Percentiles rank a stretch among this genome's conserved stretches.
phyloP scores from a whole-genome alignment of 1,140 invertebrate genomes.

The Tribolium castaneum region DNA sequence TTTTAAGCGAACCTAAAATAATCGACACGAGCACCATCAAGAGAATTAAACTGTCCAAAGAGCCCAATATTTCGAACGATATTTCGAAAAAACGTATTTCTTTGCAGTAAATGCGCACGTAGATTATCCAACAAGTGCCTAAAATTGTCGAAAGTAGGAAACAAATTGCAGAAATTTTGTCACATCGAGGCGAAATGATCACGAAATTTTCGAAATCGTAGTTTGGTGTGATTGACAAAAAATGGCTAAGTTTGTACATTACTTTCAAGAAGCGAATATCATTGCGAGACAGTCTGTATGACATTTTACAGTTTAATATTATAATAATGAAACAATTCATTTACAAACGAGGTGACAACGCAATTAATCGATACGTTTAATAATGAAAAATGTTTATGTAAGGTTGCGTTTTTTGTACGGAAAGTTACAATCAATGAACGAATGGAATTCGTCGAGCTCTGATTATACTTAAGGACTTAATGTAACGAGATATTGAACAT shows the following conservation, averaged over 20 bases:
- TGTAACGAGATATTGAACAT: background rate
- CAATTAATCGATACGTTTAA: background rate
- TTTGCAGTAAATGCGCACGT: background rate
- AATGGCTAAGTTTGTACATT: constrained; percentile 15
- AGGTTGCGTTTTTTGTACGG: background rate
- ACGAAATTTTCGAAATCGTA: constrained; percentile 3
- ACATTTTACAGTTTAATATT: background rate
- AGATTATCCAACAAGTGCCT: background rate
- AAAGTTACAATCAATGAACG: background rate
- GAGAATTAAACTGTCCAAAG: background rate
- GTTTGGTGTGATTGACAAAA: background rate
- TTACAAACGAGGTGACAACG: background rate
- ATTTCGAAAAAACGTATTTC: background rate
- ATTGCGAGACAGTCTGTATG: background rate
- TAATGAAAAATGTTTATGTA: background rate
- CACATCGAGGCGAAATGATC: background rate
- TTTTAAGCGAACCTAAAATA: background rate
- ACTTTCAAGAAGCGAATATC: constrained; percentile 1
- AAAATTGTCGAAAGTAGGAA: background rate
- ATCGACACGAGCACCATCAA: background rate
- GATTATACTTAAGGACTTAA: background rate
- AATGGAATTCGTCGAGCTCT: background rate
- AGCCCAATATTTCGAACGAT: background rate
- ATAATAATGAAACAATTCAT: background rate
- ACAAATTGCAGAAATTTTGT: background rate